Percentiles rank a stretch among this genome's conserved stretches.
Evolutionary conservation across 2,113 vertebrate species (phyloP).

Genomic region (Thunnus maccoyii): DNA sequence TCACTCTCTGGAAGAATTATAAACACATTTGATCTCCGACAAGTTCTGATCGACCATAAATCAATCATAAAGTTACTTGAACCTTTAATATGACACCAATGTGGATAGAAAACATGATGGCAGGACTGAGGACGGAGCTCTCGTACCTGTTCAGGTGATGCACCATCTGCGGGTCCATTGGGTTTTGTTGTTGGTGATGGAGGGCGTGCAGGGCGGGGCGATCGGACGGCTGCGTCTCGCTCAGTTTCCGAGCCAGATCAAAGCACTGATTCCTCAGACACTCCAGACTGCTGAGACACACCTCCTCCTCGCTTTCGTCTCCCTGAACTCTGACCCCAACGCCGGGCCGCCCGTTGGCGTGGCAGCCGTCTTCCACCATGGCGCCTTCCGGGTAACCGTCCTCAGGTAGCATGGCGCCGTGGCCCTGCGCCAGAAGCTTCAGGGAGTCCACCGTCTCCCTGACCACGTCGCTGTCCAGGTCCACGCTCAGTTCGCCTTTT

Average conservation of each 20-base stretch:
- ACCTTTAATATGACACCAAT: too few relatives aligned
- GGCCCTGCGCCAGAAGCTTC: slow-evolving; percentile 97
- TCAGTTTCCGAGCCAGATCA: slow-evolving; percentile 96
- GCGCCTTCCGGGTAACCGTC: slow-evolving; percentile 87
- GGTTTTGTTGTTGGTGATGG: slow-evolving; percentile 48
- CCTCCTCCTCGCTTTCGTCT: slow-evolving; percentile 93
- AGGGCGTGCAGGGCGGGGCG: slow-evolving; percentile 68
- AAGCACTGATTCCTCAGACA: slow-evolving; percentile 98
- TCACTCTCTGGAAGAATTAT: too few relatives aligned
- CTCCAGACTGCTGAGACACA: slow-evolving; percentile 97
- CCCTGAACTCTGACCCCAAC: slow-evolving; percentile 84
- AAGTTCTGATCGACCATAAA: too few relatives aligned
- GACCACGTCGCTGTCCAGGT: slow-evolving; percentile 97
- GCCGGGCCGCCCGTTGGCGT: slow-evolving; percentile 78
- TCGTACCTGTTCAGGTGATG: slow-evolving; percentile 74
- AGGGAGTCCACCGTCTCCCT: slow-evolving; percentile 98
- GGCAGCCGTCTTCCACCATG: slow-evolving; percentile 79
- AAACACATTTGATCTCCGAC: too few relatives aligned
- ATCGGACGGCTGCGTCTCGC: slow-evolving; percentile 83
- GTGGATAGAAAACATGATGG: too few relatives aligned
- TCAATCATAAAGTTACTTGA: too few relatives aligned
- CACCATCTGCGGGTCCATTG: slow-evolving; percentile 51
- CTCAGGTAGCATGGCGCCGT: slow-evolving; percentile 92
- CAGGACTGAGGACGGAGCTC: too few relatives aligned
- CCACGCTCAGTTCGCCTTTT: slow-evolving; percentile 92